These are phyloP conservation scores for Catharus minimus DNA, from an alignment of 2,113 vertebrate species.

Conservation along the genomic window DNA sequence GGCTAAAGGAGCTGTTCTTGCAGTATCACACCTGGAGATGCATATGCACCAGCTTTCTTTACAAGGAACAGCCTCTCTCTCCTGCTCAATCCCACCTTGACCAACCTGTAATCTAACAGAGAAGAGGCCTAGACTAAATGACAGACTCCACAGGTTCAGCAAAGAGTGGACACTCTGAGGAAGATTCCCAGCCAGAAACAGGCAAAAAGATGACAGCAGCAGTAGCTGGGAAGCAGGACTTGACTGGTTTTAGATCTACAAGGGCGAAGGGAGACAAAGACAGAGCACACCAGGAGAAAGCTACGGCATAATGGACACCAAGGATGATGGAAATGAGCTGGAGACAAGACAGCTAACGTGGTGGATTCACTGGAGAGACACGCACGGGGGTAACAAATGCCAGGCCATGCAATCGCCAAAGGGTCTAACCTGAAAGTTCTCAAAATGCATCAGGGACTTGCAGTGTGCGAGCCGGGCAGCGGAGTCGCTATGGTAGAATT, in stretches of 20 bases:
- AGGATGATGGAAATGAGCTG: constrained; percentile 18
- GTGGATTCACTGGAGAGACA: background rate
- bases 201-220: constrained; percentile 34
- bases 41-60: background rate
- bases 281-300: constrained; percentile 43
- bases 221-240: constrained; percentile 39
- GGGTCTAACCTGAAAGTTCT: constrained; percentile 90
- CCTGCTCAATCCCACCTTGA: constrained; percentile 1
- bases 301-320: background rate
- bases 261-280: constrained; percentile 34
- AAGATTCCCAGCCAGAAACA: constrained; percentile 52
- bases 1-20: constrained; percentile 4
- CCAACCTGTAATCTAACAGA: constrained; percentile 1
- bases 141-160: constrained; percentile 58
- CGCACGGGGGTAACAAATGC: constrained; percentile 46
- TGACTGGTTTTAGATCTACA: constrained; percentile 24
- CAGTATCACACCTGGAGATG: background rate
- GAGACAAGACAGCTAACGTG: constrained; percentile 2
- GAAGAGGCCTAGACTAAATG: constrained; percentile 21
- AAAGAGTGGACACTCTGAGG: constrained; percentile 56
- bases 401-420: constrained; percentile 71
- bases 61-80: background rate
- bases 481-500: constrained; percentile 91
- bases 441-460: constrained; percentile 92
- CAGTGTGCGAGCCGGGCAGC: constrained; percentile 87